A percentile compares a stretch with the other conserved stretches of the same genome.
These are phyloP conservation scores for Spilogale gracilis DNA, from an alignment of 2,113 vertebrate species.

Conservation along the genomic window DNA sequence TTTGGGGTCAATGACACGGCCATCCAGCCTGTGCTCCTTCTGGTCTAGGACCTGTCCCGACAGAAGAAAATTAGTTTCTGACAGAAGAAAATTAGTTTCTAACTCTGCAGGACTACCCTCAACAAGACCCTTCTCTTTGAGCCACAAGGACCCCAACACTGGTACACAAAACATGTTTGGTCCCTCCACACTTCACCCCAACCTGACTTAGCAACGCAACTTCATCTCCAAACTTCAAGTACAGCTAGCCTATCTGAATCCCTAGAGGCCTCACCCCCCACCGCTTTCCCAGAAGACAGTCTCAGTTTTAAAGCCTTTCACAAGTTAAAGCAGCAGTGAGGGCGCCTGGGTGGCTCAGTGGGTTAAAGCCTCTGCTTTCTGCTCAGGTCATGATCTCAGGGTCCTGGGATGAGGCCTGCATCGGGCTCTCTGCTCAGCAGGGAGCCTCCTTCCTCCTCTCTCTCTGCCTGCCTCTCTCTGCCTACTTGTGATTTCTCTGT, in stretches of 20 bases:
- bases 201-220: background rate
- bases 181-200: background rate
- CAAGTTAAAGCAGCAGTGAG: background rate
- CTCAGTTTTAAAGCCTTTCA: background rate
- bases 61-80: background rate
- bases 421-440: too few species aligned
- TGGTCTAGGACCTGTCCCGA: constrained; percentile 95
- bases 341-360: too few species aligned
- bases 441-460: too few species aligned
- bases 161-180: background rate
- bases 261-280: background rate
- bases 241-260: background rate
- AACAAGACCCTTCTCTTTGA: background rate
- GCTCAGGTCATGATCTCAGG: too few species aligned
- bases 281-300: background rate
- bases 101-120: background rate
- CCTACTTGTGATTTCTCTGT: too few species aligned
- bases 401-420: too few species aligned
- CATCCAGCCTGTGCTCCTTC: constrained; percentile 98
- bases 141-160: background rate
- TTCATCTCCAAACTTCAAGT: background rate
- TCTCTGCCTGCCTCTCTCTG: too few species aligned
- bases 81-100: background rate
- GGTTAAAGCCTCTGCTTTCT: too few species aligned
- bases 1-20: constrained; percentile 98